A percentile compares a stretch with the other conserved stretches of the same genome.
Conservation (phyloP, 2,888 invertebrate genomes). For the Serripes groenlandicus region DNA sequence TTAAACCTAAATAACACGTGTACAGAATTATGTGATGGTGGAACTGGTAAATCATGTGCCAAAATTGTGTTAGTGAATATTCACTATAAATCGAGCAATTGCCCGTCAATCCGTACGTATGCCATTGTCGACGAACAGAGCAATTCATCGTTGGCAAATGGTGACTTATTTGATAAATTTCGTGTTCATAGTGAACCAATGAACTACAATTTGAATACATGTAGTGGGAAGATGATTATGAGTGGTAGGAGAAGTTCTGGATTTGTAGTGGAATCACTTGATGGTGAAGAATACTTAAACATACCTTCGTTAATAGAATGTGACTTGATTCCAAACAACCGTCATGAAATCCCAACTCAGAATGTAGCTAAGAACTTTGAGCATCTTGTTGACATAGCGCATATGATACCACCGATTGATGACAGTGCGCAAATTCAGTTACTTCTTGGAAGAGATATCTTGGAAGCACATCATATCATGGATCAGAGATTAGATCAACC, state of each 20-base stretch:
- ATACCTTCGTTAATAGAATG: conserved; percentile 40
- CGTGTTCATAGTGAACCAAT: not conserved
- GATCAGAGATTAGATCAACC: conserved; percentile 11
- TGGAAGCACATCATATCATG: conserved; percentile 22
- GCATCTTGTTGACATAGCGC: conserved; percentile 6
- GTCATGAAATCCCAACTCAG: conserved; percentile 32
- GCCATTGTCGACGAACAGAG: conserved; percentile 46
- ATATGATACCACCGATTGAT: conserved; percentile 3
- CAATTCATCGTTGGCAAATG: conserved; percentile 27
- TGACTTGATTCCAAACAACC: conserved; percentile 33
- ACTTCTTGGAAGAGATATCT: conserved; percentile 22
- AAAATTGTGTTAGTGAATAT: conserved; percentile 27
- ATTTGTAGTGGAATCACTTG: conserved; percentile 33
- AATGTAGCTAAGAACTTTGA: not conserved
- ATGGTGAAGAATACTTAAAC: conserved; percentile 18
- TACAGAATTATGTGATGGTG: conserved; percentile 26
- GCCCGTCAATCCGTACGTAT: not conserved
- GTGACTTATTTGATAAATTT: conserved; percentile 31
- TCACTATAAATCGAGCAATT: not conserved
- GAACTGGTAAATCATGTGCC: conserved; percentile 17
- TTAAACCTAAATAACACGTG: conserved; percentile 29
- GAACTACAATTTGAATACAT: conserved; percentile 29
- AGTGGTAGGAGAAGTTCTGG: conserved; percentile 26
- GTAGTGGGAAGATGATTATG: conserved; percentile 18
- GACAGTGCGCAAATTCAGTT: conserved; percentile 6